Base-by-base conservation (phyloP, 2,797 vertebrate species). In the Zalophus californianus region DNA sequence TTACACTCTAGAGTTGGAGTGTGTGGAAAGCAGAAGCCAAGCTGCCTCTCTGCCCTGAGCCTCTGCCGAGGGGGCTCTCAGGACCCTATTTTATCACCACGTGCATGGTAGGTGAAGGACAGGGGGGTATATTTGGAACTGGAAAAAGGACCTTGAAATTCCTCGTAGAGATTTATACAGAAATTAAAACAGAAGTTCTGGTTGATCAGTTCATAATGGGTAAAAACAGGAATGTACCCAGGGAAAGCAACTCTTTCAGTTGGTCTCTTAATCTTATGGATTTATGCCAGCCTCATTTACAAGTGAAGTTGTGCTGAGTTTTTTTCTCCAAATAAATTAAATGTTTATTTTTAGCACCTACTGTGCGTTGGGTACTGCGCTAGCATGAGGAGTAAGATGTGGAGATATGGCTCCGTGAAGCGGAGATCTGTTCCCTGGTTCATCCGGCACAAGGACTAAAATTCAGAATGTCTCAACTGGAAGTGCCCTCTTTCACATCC, bases 121-220 rank as follows among this genome's bases (percentile, higher is more conserved):
- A 25, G 21, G 20, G 16, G 15, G 5, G 7, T 58, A 9, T 5
- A 18, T 41, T 21, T 44, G 72, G 38, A 85, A 70, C 56, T 29
- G 9, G 58, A 90, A 70, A 83, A 87, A 20, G 29, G 20, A 80
- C 11, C 5, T 79, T 62, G 44, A 70, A 86, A 77, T 70, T 83
- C 50, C 23, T 60, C 58, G n/a, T 29, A 75, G 77, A 52, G 54
- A 78, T 78, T 79, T 48, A 29, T 5, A 16, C 27, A 5, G 32
- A 68, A 91, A 78, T 25, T 60, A 20, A 82, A 96, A 88, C 29
- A 60, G 54, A 82, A 38, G 25, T 83, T 78, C 38, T 83, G 58
- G n/a, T 16, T 62, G 16, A 83, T 91, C 29, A 18, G 7, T 29
- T 68, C n/a, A 20, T 68, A 41, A 75, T 15, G 77, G n/a, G 23